Evolutionary conservation across 2,113 vertebrate genomes (phyloP).

Genomic region (Seriola dumerili): DNA sequence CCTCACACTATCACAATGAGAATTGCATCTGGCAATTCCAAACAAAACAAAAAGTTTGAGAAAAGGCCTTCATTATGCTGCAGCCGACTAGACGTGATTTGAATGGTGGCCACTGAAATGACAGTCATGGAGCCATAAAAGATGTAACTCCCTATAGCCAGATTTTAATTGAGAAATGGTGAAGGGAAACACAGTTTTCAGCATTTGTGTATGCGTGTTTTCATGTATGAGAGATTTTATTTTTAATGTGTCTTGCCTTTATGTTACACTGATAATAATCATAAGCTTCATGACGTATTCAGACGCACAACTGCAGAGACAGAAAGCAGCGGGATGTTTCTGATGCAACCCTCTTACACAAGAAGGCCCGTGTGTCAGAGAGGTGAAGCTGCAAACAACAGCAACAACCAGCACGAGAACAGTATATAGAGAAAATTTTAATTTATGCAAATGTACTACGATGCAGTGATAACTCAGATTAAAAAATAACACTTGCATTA

Average conservation of each 20-base stretch:
- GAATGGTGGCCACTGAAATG: slow-evolving; percentile 41
- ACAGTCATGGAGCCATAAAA: slow-evolving; percentile 7
- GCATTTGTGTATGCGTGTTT: neutral
- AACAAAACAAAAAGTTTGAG: slow-evolving; percentile 61
- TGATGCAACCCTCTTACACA: neutral
- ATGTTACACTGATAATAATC: neutral
- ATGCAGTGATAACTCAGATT: neutral
- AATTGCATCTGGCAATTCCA: slow-evolving; percentile 56
- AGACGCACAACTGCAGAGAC: neutral
- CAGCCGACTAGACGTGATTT: slow-evolving; percentile 36
- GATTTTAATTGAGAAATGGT: slow-evolving; percentile 31
- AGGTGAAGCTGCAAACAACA: no score
- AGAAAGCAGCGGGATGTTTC: slow-evolving; percentile 1
- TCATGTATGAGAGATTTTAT: neutral
- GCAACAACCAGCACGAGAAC: neutral
- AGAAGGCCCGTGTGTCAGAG: no score
- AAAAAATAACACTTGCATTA: neutral
- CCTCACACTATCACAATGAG: slow-evolving; percentile 50
- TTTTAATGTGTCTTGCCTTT: neutral
- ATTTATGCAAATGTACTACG: neutral
- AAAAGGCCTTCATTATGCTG: slow-evolving; percentile 57
- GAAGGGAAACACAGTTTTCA: neutral
- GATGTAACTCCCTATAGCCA: neutral
- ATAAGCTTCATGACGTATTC: neutral
- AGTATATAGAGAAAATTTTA: neutral